These are phyloP conservation scores for Callyntrura guangdongensis DNA, from an alignment of 2,888 invertebrate species.

Conservation along the genomic window DNA sequence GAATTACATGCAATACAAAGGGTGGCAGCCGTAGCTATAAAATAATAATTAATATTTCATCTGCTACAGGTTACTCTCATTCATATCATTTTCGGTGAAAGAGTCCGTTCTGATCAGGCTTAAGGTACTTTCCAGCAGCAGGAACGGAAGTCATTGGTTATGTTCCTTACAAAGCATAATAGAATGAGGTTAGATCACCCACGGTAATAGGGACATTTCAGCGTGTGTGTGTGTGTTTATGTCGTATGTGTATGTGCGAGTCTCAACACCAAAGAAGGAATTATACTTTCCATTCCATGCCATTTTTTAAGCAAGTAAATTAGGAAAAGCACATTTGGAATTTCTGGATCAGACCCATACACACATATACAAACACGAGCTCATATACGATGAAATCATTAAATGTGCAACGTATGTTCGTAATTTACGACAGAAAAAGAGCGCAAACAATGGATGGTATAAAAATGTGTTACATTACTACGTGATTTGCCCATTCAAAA, in stretches of 20 bases:
- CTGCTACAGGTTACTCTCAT: conserved; percentile 38
- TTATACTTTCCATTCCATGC: conserved; percentile 17
- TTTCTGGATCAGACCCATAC: conserved; percentile 32
- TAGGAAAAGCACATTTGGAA: conserved; percentile 39
- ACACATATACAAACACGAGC: neutral
- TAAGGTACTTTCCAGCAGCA: conserved; percentile 33
- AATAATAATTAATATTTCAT: conserved; percentile 79
- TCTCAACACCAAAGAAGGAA: conserved; percentile 16
- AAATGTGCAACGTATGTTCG: conserved; percentile 82
- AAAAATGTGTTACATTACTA: conserved; percentile 70
- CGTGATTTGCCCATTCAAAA: conserved; percentile 70
- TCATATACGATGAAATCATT: conserved; percentile 77
- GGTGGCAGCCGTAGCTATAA: conserved; percentile 52
- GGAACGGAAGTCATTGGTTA: neutral
- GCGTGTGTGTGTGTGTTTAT: neutral
- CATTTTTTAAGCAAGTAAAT: conserved; percentile 47
- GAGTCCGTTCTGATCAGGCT: conserved; percentile 11
- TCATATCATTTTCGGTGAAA: conserved; percentile 20
- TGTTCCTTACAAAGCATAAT: neutral
- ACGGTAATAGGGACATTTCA: conserved; percentile 42
- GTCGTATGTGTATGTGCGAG: neutral
- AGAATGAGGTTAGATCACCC: conserved; percentile 12
- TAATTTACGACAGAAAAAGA: conserved; percentile 77
- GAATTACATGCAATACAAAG: conserved; percentile 42
- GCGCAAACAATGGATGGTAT: conserved; percentile 62